Percentiles rank a stretch among this genome's conserved stretches.
Evolutionary conservation across 2,888 invertebrate species (phyloP).

Genomic region (Erpobdella octoculata): DNA sequence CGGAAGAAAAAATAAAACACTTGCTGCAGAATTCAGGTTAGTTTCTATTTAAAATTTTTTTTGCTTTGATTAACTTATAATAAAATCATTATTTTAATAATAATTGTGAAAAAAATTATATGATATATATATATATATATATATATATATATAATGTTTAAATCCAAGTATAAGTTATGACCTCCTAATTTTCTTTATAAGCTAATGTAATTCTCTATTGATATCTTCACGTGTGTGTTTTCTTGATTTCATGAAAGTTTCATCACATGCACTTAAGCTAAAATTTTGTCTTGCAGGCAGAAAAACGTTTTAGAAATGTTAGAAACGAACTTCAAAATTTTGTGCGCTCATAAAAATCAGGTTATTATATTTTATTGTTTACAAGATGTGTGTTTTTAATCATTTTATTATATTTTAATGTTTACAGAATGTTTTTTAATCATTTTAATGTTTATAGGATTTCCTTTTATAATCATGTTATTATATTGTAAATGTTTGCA

Average conservation of each 20-base stretch:
- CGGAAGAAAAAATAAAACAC: constrained; percentile 89
- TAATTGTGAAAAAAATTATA: too few species aligned
- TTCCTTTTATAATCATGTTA: not conserved
- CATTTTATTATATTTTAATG: not conserved
- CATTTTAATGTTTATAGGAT: not conserved
- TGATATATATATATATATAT: not conserved
- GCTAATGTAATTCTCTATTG: too few species aligned
- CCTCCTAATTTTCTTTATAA: too few species aligned
- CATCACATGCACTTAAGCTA: not conserved
- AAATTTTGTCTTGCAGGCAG: constrained; percentile 41
- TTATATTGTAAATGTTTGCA: not conserved
- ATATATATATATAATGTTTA: not conserved
- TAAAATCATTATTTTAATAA: too few species aligned
- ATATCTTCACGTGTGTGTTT: too few species aligned
- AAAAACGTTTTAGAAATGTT: constrained; percentile 70
- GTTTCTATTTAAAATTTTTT: too few species aligned
- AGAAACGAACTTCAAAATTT: constrained; percentile 80
- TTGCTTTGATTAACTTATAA: too few species aligned
- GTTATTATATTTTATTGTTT: constrained; percentile 32
- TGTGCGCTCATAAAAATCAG: constrained; percentile 77
- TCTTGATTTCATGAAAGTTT: not conserved
- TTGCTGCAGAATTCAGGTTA: constrained; percentile 80
- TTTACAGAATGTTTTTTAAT: not conserved
- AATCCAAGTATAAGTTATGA: too few species aligned
- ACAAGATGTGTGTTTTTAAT: not conserved